phyloP scores from a whole-genome alignment of 2,888 invertebrate genomes.

The Mactromeris polynyma region DNA sequence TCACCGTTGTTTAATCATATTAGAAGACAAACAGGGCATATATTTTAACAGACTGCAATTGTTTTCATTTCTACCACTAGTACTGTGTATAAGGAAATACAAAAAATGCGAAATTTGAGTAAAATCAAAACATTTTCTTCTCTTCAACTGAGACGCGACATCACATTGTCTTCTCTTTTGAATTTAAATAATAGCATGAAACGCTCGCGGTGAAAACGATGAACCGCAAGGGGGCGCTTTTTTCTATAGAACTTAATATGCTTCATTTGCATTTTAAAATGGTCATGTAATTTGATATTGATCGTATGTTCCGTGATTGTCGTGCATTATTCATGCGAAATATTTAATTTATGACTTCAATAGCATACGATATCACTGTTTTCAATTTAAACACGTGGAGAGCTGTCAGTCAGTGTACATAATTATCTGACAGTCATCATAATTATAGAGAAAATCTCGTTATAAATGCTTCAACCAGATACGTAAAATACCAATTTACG shows the following conservation, averaged over 20 bases:
- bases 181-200: neutral
- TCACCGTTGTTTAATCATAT: neutral
- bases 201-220: neutral
- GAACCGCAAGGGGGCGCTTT: neutral
- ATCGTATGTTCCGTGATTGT: neutral
- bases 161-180: neutral
- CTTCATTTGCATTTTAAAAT: neutral
- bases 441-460: no score
- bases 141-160: neutral
- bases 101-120: neutral
- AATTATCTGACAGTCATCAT: neutral
- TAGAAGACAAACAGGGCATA: neutral
- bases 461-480: no score
- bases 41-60: neutral
- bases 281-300: constrained; percentile 5
- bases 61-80: neutral
- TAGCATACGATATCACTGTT: neutral
- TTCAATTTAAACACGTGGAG: neutral
- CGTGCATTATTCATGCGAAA: neutral
- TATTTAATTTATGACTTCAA: neutral
- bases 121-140: neutral
- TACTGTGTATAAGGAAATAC: neutral
- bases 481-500: no score
- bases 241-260: neutral
- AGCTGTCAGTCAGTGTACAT: neutral